phyloP scores from a whole-genome alignment of 2,797 vertebrate species.

The Gila robusta region DNA sequence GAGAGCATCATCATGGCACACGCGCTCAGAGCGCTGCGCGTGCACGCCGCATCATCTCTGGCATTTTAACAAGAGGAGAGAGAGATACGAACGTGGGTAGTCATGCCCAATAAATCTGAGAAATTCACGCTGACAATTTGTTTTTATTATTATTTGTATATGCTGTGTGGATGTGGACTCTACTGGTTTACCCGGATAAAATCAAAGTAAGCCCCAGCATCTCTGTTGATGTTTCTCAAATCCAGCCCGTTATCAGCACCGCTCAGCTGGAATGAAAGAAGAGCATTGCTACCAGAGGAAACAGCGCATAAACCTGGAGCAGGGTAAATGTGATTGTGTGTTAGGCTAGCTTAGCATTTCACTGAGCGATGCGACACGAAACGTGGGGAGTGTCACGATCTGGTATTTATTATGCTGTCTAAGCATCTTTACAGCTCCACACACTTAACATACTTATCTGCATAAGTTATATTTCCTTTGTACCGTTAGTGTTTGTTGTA shows the following conservation, averaged over 20 bases:
- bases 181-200: slow-evolving; percentile 13
- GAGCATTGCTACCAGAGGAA: slow-evolving; percentile 26
- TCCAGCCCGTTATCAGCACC: slow-evolving; percentile 23
- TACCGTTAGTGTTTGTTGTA: background rate
- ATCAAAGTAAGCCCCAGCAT: slow-evolving; percentile 33
- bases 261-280: slow-evolving; percentile 48
- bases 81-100: background rate
- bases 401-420: background rate
- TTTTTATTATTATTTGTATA: slow-evolving; percentile 15
- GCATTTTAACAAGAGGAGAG: slow-evolving; percentile 16
- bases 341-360: slow-evolving; percentile 35
- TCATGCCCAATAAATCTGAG: slow-evolving; percentile 5
- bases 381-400: background rate
- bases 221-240: slow-evolving; percentile 17
- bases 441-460: background rate
- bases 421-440: background rate
- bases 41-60: background rate
- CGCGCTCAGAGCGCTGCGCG: slow-evolving; percentile 5
- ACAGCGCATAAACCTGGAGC: slow-evolving; percentile 22
- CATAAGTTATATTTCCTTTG: background rate
- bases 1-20: slow-evolving; percentile 5
- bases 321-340: slow-evolving; percentile 22
- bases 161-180: slow-evolving; percentile 15
- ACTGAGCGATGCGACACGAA: slow-evolving; percentile 10
- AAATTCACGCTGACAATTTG: background rate